Percentiles rank a stretch among this genome's conserved stretches.
Conservation (phyloP, 2,797 vertebrate species). For the Nothura maculosa region DNA sequence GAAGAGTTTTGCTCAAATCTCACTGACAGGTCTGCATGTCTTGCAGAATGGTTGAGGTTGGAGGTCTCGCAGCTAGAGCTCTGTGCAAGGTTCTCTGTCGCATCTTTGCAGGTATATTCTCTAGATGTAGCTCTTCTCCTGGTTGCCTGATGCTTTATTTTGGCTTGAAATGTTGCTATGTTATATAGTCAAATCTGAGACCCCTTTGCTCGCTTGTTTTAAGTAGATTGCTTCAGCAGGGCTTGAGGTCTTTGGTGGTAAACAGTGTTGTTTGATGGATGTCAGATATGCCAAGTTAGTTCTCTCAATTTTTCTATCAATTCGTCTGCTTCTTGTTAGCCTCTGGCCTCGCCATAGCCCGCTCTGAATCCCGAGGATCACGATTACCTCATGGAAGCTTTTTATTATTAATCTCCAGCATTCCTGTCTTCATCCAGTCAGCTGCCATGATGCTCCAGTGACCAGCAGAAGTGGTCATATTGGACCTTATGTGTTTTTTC, state of each 20-base stretch:
- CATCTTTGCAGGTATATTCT: not conserved
- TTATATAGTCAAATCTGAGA: not conserved
- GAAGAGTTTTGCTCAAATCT: not conserved
- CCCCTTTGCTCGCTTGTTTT: not conserved
- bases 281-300: not conserved
- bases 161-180: not conserved
- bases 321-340: not conserved
- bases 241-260: not conserved
- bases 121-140: not conserved
- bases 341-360: not conserved
- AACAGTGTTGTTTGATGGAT: not conserved
- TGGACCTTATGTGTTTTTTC: not conserved
- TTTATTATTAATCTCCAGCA: not conserved
- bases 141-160: not conserved
- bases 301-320: not conserved
- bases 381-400: not conserved
- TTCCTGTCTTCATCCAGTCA: not conserved
- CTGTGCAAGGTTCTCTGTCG: not conserved
- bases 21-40: accelerated
- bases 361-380: not conserved
- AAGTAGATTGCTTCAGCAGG: not conserved
- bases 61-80: not conserved
- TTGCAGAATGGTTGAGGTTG: too few species aligned
- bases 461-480: not conserved
- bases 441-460: not conserved